phyloP scores from a whole-genome alignment of 1,140 invertebrate species.

The Sipha flava region DNA sequence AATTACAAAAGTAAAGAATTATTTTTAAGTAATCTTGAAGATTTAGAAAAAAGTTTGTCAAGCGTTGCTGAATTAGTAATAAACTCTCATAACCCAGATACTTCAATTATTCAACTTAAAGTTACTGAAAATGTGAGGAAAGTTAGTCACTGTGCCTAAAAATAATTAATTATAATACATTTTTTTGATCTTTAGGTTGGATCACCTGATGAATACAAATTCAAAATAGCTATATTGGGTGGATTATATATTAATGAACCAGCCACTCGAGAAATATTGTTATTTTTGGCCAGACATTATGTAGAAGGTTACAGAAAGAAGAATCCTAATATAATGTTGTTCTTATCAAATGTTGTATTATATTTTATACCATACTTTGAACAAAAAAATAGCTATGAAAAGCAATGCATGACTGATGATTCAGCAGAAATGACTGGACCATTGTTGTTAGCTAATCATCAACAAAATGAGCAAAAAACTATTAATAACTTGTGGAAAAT shows the following conservation, averaged over 20 bases:
- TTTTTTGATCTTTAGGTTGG: constrained; percentile 33
- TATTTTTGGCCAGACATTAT: constrained; percentile 75
- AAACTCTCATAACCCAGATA: not conserved
- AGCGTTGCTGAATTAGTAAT: not conserved
- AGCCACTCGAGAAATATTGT: constrained; percentile 69
- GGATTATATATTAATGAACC: constrained; percentile 76
- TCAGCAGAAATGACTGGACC: constrained; percentile 31
- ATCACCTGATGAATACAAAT: constrained; percentile 64
- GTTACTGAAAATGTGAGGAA: not conserved
- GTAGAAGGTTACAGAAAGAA: constrained; percentile 57
- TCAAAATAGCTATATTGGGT: constrained; percentile 71
- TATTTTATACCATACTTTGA: constrained; percentile 61
- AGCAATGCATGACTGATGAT: constrained; percentile 31
- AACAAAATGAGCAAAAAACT: not conserved
- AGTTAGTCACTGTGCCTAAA: not conserved
- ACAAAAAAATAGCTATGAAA: constrained; percentile 9
- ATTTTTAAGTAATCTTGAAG: not conserved
- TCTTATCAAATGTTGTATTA: constrained; percentile 64
- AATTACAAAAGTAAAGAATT: not conserved
- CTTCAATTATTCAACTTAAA: constrained; percentile 11
- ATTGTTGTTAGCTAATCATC: constrained; percentile 31
- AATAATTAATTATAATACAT: not conserved
- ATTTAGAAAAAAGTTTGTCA: constrained; percentile 1
- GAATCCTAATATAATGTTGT: constrained; percentile 52
- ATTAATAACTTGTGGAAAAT: constrained; percentile 32